Percentiles rank a stretch among this genome's conserved stretches.
These are phyloP conservation scores for Drosophila kurseongensis DNA, from an alignment of 1,140 invertebrate genomes.

Conservation along the genomic window DNA sequence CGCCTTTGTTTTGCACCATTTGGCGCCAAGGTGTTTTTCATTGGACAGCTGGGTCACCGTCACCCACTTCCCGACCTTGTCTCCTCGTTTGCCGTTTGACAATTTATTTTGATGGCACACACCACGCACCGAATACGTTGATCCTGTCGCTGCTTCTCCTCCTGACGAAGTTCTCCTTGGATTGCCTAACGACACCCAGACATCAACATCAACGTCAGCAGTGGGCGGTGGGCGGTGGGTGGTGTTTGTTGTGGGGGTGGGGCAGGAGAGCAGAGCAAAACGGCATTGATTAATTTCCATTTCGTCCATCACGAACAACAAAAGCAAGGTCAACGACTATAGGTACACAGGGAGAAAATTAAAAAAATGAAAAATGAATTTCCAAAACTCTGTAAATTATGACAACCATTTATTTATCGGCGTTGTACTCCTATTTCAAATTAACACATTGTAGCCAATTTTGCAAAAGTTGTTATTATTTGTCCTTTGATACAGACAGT, in stretches of 20 bases:
- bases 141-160: conserved; percentile 31
- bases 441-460: no score
- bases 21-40: conserved; percentile 47
- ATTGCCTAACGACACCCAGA: conserved; percentile 55
- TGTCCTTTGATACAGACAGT: no score
- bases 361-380: neutral
- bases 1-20: conserved; percentile 51
- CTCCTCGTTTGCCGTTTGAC: conserved; percentile 68
- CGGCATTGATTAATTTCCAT: conserved; percentile 80
- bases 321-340: conserved; percentile 58
- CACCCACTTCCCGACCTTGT: conserved; percentile 31
- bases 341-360: conserved; percentile 7
- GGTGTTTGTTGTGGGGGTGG: neutral
- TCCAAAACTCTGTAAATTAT: neutral
- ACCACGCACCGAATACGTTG: conserved; percentile 56
- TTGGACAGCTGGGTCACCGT: conserved; percentile 35
- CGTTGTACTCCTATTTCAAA: no score
- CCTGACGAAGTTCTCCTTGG: conserved; percentile 22
- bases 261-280: conserved; percentile 63
- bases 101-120: conserved; percentile 75
- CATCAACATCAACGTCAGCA: conserved; percentile 57
- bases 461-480: no score
- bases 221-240: conserved; percentile 10
- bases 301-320: conserved; percentile 55
- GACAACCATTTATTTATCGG: no score